phyloP scores from a whole-genome alignment of 2,888 invertebrate genomes.

The Tachina lurida region DNA sequence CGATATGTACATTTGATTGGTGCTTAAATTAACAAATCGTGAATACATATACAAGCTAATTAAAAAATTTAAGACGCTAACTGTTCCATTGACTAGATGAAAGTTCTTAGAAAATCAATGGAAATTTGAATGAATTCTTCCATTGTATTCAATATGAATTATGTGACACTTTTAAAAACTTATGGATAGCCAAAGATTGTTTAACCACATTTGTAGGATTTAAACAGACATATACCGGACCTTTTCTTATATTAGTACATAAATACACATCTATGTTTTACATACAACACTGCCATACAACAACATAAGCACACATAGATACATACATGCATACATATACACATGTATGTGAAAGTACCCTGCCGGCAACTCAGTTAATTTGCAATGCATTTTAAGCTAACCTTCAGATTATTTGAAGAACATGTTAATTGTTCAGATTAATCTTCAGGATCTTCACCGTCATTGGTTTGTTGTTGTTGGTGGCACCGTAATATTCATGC shows the following conservation, averaged over 20 bases:
- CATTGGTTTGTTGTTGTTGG: too few relatives aligned
- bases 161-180: constrained; percentile 83
- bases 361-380: too few relatives aligned
- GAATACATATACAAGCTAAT: constrained; percentile 24
- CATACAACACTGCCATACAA: not conserved
- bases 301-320: not conserved
- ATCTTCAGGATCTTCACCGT: too few relatives aligned
- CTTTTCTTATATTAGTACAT: not conserved
- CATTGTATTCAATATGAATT: constrained; percentile 82
- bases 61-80: constrained; percentile 25
- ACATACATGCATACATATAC: not conserved
- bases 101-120: constrained; percentile 51
- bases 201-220: constrained; percentile 78
- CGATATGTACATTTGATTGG: too few relatives aligned
- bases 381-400: too few relatives aligned
- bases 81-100: constrained; percentile 48
- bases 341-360: not conserved
- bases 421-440: too few relatives aligned
- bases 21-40: constrained; percentile 18
- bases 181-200: constrained; percentile 80
- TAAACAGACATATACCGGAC: constrained; percentile 30
- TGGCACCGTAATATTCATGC: too few relatives aligned
- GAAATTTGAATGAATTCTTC: constrained; percentile 65
- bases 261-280: not conserved
- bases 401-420: too few relatives aligned